Evolutionary conservation across 2,888 invertebrate genomes (phyloP).

Genomic region (Candidula unifasciata): DNA sequence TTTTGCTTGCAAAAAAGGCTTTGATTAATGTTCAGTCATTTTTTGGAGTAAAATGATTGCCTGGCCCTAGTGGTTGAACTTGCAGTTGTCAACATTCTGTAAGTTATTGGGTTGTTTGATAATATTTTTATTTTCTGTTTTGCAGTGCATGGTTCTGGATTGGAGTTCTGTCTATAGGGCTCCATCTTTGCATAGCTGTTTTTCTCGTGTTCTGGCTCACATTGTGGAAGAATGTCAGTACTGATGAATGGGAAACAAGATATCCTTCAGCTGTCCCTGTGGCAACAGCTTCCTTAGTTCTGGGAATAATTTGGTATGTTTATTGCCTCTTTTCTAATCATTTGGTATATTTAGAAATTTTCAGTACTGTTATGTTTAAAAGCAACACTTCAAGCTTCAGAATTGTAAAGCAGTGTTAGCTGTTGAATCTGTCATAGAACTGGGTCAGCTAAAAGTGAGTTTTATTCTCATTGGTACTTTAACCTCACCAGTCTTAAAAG

Average conservation of each 20-base stretch:
- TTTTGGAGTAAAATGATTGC: too few species aligned
- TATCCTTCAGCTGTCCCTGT: conserved; percentile 76
- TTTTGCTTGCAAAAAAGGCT: too few species aligned
- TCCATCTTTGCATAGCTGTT: conserved; percentile 70
- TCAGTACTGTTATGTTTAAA: too few species aligned
- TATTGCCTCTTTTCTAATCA: too few species aligned
- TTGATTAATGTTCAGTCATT: too few species aligned
- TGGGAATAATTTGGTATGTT: conserved; percentile 74
- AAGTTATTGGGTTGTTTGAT: neutral
- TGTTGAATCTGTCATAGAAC: too few species aligned
- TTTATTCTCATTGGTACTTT: too few species aligned
- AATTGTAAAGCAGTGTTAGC: too few species aligned
- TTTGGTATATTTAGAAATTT: too few species aligned
- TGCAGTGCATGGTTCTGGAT: conserved; percentile 75
- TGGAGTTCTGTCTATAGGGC: conserved; percentile 65
- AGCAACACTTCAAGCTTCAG: too few species aligned
- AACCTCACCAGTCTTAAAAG: too few species aligned
- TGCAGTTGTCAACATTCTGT: neutral
- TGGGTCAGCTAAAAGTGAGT: too few species aligned
- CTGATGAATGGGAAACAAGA: conserved; percentile 75
- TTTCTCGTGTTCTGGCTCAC: conserved; percentile 75
- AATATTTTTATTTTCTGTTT: conserved; percentile 22
- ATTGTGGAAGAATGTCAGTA: conserved; percentile 70
- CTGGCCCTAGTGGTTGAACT: neutral
- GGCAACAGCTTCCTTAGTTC: conserved; percentile 74